phyloP scores from a whole-genome alignment of 35 echinoderm and acorn worm species.

The Lytechinus pictus region DNA sequence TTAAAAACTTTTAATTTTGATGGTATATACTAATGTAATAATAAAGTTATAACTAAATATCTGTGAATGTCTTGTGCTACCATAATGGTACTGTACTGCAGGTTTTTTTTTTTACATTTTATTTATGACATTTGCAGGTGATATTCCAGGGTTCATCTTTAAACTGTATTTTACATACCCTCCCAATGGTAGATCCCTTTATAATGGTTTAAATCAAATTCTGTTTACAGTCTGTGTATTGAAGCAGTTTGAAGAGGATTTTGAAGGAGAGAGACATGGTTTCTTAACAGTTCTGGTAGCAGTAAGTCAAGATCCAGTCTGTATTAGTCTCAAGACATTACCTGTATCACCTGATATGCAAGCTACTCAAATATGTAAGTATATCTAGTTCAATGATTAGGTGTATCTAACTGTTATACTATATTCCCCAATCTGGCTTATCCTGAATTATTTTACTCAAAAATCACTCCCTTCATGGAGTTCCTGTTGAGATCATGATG shows the following conservation, averaged over 20 bases:
- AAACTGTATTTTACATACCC: too few species aligned
- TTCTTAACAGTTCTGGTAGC: slow-evolving; percentile 86
- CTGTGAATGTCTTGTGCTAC: too few species aligned
- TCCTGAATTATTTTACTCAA: not conserved
- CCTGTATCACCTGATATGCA: slow-evolving; percentile 92
- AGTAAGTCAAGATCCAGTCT: slow-evolving; percentile 22
- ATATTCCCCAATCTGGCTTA: not conserved
- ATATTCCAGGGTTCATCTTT: too few species aligned
- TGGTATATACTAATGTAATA: too few species aligned
- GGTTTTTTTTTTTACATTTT: too few species aligned
- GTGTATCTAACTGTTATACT: not conserved
- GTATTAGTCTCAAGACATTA: slow-evolving; percentile 76
- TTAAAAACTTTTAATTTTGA: too few species aligned
- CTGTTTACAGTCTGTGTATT: slow-evolving; percentile 70
- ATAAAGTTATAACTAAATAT: too few species aligned
- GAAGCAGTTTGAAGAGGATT: slow-evolving; percentile 86
- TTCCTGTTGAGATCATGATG: too few species aligned
- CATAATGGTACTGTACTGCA: too few species aligned
- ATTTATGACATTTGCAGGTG: too few species aligned
- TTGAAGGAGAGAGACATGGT: slow-evolving; percentile 80
- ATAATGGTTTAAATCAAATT: not conserved
- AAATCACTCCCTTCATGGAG: too few species aligned
- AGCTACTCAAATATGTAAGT: slow-evolving; percentile 94
- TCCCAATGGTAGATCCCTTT: too few species aligned
- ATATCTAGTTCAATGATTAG: not conserved